Evolutionary conservation across 2,888 invertebrate species (phyloP), one percentile per base, ranked within the genome.

Genomic region (Aproaerema taeniolella): DNA sequence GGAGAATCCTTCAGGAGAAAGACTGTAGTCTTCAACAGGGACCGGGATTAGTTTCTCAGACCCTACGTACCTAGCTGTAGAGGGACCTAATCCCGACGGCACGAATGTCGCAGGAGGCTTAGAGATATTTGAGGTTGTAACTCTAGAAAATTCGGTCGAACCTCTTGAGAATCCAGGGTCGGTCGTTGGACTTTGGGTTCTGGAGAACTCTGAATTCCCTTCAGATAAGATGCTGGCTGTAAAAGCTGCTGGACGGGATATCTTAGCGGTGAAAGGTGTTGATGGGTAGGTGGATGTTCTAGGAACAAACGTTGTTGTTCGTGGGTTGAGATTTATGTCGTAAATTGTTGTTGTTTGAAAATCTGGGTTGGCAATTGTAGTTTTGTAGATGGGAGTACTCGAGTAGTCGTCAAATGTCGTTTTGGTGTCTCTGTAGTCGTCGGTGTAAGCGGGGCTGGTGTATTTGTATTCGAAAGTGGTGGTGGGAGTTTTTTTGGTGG

Each of bases 401-500:
- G 79, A 70, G 50, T 65, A 69, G 8, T 61, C 53, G 37, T 57
- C 49, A 1, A 52, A 47, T 43, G 51, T 50, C 5, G 52, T 55
- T 39, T 55, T 60, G 14, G 47, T 52, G 24, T 53, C 46, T 11
- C 52, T 57, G 47, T 58, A 59, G 13, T 58, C 50, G 38, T 56
- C 53, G 1, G 58, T 48, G 53, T 68, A 68, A 56, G 79, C 55
- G 45, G 78, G 58, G 52, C 60, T 74, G 8, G 71, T 68, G 64
- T 64, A 82, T 57, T 71, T 70, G 54, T 71, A 71, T 66, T 61
- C 77, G 57, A 57, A 59, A 3, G 61, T 74, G 9, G 70, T 73
- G 46, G 68, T 62, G 8, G 57, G 50, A 3, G 59, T 20, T 7
- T 14, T 14, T 9, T 5, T 55, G 2, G 60, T 46, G 30, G 55